phyloP scores from a whole-genome alignment of 2,888 invertebrate species.

The Osmoderma eremita region DNA sequence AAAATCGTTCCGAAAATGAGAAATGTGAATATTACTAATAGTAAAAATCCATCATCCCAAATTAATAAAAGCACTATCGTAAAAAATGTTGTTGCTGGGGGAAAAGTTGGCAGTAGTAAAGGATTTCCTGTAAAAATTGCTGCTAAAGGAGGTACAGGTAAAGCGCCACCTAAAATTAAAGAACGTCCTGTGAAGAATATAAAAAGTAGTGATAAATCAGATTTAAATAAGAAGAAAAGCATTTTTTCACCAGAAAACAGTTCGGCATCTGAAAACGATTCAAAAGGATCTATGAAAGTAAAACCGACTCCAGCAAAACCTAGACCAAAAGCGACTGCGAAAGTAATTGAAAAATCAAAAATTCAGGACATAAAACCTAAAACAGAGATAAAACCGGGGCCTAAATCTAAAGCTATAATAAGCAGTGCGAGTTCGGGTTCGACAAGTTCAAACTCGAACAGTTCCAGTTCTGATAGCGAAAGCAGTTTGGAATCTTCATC shows the following conservation, averaged over 20 bases:
- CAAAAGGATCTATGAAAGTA: slow-evolving; percentile 63
- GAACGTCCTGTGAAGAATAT: slow-evolving; percentile 22
- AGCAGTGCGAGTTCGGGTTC: slow-evolving; percentile 64
- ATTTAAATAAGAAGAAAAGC: slow-evolving; percentile 74
- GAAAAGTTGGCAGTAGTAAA: slow-evolving; percentile 16
- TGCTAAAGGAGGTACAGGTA: slow-evolving; percentile 29
- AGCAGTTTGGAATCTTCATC: slow-evolving; percentile 53
- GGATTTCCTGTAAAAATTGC: slow-evolving; percentile 1
- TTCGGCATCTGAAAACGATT: slow-evolving; percentile 69
- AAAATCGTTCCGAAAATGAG: slow-evolving; percentile 27
- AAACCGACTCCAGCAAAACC: slow-evolving; percentile 61
- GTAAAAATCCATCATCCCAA: slow-evolving; percentile 5
- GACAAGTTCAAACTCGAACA: slow-evolving; percentile 55
- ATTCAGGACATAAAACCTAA: slow-evolving; percentile 54
- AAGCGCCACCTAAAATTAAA: slow-evolving; percentile 46
- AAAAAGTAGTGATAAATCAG: slow-evolving; percentile 47
- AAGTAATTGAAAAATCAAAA: slow-evolving; percentile 66
- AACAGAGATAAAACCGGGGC: slow-evolving; percentile 46
- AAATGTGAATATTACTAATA: slow-evolving; percentile 5
- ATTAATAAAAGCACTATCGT: slow-evolving; percentile 1
- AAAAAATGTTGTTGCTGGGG: not conserved
- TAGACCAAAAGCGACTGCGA: slow-evolving; percentile 61
- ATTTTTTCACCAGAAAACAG: slow-evolving; percentile 86
- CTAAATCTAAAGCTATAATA: slow-evolving; percentile 66
- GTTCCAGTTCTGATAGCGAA: slow-evolving; percentile 59